Evolutionary conservation across 2,888 invertebrate genomes (phyloP).

Genomic region (Drosophila anceps): DNA sequence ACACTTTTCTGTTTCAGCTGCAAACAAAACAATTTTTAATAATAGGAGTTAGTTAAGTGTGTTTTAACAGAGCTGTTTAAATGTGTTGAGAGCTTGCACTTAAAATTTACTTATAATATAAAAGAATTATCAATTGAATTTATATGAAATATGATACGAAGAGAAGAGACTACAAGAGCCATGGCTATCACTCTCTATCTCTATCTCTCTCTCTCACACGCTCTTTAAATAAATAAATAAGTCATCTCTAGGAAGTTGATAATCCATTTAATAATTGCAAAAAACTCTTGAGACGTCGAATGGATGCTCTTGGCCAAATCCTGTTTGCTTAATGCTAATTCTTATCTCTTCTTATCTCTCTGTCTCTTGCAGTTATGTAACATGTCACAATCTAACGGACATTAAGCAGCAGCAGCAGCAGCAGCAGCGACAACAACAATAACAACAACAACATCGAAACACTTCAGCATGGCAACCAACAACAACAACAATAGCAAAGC

Average conservation of each 20-base stretch:
- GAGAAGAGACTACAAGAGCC: background rate
- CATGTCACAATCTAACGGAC: slow-evolving; percentile 57
- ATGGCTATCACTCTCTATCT: background rate
- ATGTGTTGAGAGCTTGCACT: slow-evolving; percentile 1
- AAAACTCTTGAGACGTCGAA: background rate
- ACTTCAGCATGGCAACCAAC: slow-evolving; percentile 46
- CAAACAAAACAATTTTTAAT: slow-evolving; percentile 22
- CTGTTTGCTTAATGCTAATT: slow-evolving; percentile 11
- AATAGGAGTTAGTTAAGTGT: slow-evolving; percentile 7
- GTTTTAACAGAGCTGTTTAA: background rate
- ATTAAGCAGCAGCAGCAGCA: slow-evolving; percentile 47
- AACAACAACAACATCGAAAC: slow-evolving; percentile 10
- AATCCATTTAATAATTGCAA: background rate
- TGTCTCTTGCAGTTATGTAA: slow-evolving; percentile 52
- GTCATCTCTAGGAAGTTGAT: background rate
- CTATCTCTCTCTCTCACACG: background rate
- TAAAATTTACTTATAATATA: background rate
- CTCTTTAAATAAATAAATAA: too few relatives aligned
- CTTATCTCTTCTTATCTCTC: slow-evolving; percentile 1
- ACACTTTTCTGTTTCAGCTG: slow-evolving; percentile 38
- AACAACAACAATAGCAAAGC: slow-evolving; percentile 36
- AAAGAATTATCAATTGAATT: background rate
- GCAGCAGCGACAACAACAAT: slow-evolving; percentile 2
- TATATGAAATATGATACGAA: background rate
- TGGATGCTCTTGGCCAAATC: background rate